phyloP scores from a whole-genome alignment of 2,113 vertebrate species.

The Odocoileus virginianus region DNA sequence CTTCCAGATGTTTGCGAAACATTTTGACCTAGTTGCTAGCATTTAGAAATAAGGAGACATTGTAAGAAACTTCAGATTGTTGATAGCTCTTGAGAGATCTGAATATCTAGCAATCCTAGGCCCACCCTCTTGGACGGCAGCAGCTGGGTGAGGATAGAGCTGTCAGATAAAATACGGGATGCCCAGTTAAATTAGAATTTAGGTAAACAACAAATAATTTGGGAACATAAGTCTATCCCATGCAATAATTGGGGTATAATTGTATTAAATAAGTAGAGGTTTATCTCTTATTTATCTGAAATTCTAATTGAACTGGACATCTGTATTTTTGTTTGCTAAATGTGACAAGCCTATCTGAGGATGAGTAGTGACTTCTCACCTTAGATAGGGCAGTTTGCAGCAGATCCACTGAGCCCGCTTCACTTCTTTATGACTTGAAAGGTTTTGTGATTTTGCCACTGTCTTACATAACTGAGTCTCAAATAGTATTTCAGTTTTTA shows the following conservation, averaged over 20 bases:
- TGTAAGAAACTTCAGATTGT: neutral
- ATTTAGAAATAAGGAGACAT: conserved; percentile 6
- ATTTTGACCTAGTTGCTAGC: neutral
- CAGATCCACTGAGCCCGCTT: neutral
- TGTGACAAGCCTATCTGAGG: neutral
- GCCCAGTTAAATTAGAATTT: neutral
- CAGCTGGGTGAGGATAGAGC: neutral
- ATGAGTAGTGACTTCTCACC: neutral
- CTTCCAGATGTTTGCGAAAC: conserved; percentile 6
- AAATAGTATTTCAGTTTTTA: neutral
- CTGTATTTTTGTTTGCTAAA: neutral
- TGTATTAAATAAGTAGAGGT: neutral
- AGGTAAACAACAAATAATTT: neutral
- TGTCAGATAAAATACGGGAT: neutral
- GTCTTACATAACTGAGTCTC: neutral
- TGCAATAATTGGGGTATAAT: neutral
- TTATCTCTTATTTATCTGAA: neutral
- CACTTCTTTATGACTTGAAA: neutral
- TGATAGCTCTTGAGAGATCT: neutral
- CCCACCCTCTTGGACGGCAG: neutral
- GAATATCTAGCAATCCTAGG: neutral
- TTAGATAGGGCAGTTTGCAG: neutral
- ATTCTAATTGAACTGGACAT: neutral
- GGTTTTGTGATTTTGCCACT: neutral
- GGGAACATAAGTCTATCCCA: neutral